Evolutionary conservation across 2,113 vertebrate species (phyloP).

Genomic region (Thermophis baileyi): DNA sequence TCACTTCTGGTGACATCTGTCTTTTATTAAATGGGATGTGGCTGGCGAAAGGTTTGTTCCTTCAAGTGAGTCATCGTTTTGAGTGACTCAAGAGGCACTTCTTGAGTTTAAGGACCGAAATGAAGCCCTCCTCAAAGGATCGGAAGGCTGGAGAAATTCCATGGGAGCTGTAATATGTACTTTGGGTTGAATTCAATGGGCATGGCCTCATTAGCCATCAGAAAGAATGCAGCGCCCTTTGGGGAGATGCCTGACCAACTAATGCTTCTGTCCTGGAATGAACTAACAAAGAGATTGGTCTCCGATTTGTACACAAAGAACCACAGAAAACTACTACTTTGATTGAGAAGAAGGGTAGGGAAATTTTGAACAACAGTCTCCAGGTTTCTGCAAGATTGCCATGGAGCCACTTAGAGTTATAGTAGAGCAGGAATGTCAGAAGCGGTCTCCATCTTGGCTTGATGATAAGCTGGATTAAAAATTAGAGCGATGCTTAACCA

Average conservation of each 20-base stretch:
- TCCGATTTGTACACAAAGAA: not conserved
- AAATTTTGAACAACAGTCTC: not conserved
- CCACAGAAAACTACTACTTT: slow-evolving; percentile 16
- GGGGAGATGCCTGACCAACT: not conserved
- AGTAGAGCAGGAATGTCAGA: not conserved
- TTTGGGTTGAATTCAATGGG: slow-evolving; percentile 13
- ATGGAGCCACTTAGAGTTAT: not conserved
- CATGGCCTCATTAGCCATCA: not conserved
- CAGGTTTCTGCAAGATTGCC: not conserved
- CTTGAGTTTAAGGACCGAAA: not conserved
- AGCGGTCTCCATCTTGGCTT: not conserved
- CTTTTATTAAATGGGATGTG: not conserved
- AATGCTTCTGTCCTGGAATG: not conserved
- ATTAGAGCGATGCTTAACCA: not conserved
- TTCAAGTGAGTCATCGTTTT: not conserved
- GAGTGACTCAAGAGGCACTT: not conserved
- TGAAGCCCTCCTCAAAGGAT: not conserved
- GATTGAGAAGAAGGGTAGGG: slow-evolving; percentile 28
- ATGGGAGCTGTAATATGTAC: slow-evolving; percentile 14
- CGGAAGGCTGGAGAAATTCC: slow-evolving; percentile 24
- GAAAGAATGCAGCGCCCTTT: not conserved
- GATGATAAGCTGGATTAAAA: not conserved
- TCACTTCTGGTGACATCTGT: rapidly evolving
- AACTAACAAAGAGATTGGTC: not conserved
- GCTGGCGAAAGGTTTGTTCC: not conserved